phyloP scores from a whole-genome alignment of 2,888 invertebrate genomes.

The Halocaridina rubra region DNA sequence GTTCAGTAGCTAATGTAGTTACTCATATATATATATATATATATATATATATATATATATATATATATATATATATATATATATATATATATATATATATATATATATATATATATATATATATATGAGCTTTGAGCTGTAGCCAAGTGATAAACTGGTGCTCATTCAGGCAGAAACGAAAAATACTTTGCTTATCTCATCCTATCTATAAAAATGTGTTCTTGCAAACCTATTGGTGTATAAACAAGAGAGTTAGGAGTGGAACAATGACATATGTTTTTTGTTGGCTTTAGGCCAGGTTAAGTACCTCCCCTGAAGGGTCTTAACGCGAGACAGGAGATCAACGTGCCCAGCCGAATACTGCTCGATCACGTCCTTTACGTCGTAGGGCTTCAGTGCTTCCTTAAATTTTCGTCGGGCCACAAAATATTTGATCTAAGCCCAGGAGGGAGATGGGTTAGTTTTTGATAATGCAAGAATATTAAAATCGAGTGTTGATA shows the following conservation, averaged over 20 bases:
- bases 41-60: no score
- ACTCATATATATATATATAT: no score
- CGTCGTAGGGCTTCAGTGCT: constrained; percentile 94
- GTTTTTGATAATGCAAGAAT: no score
- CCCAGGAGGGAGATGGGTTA: background rate
- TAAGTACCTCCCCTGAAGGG: constrained; percentile 64
- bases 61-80: no score
- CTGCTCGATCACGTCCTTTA: constrained; percentile 90
- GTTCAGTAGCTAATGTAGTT: no score
- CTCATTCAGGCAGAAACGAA: no score
- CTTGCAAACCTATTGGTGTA: background rate
- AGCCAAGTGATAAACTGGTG: background rate
- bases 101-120: no score
- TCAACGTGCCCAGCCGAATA: constrained; percentile 73
- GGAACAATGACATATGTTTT: no score
- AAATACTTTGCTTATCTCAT: no score
- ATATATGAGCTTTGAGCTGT: background rate
- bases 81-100: no score
- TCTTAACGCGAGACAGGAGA: constrained; percentile 70
- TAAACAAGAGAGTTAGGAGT: background rate
- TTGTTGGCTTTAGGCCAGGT: constrained; percentile 4
- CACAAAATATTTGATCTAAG: constrained; percentile 91
- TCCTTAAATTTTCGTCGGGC: constrained; percentile 93
- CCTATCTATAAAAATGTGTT: no score
- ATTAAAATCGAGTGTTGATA: no score